Evolutionary conservation across 2,888 invertebrate genomes (phyloP).

Genomic region (Megalurothrips usitatus): DNA sequence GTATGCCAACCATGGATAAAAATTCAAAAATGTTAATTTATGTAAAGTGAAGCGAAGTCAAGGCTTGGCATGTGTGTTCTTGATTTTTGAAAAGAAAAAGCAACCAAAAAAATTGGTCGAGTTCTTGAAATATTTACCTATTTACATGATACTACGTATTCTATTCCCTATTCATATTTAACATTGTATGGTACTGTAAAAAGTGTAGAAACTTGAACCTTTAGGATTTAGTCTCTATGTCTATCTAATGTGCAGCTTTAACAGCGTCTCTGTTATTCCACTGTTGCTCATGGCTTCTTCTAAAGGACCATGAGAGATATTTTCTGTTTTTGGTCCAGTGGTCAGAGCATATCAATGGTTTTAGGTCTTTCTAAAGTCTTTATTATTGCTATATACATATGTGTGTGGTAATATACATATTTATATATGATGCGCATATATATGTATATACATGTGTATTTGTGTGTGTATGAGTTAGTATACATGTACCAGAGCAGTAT

Average conservation of each 20-base stretch:
- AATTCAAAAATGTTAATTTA: no score
- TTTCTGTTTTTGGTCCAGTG: slow-evolving; percentile 16
- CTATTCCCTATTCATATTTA: neutral
- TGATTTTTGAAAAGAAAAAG: no score
- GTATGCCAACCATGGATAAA: no score
- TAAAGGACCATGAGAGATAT: neutral
- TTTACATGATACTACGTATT: neutral
- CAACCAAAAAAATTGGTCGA: neutral
- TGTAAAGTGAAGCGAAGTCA: no score
- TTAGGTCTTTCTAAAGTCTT: slow-evolving; percentile 16
- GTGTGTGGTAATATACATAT: neutral
- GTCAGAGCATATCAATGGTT: slow-evolving; percentile 25
- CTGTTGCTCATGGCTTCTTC: neutral
- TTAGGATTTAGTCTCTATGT: neutral
- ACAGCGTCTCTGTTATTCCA: neutral
- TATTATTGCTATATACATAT: neutral
- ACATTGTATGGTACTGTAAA: neutral
- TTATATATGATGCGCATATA: neutral
- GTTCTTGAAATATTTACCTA: neutral
- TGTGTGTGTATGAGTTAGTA: neutral
- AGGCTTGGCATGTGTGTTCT: no score
- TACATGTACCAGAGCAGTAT: neutral
- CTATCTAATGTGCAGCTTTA: neutral
- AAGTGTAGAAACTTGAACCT: neutral
- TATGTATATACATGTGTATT: neutral